Base-by-base conservation (phyloP, 2,888 invertebrate species). In the Noctuana brunneofusca region DNA sequence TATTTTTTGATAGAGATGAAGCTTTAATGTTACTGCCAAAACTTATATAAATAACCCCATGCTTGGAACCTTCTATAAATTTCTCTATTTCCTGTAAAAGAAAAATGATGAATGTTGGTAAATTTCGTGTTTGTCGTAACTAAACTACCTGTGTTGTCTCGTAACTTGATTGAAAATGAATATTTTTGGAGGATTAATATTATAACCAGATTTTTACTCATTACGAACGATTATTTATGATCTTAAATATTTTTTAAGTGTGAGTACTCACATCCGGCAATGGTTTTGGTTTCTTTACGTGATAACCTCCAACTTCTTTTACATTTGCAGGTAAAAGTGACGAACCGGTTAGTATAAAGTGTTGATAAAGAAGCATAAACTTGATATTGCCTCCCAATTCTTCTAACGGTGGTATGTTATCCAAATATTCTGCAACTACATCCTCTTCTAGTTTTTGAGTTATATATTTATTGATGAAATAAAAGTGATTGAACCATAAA, bases 11-110 rank as follows among this genome's bases (percentile, higher is more conserved):
- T 68, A 95, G 92, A 0, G 93, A 92, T 1, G 93, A 89, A 0
- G 93, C 87, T 72, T 92, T 94, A 63, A 96, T 85, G 93, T 95
- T 93, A 0, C 96, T 96, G 6, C 96, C 96, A 80, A 96, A 93
- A 76, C 94, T 96, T 68, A 96, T 94, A 74, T 93, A 94, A 66
- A 96, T 90, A 2, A 95, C 94, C 0, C 95, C 95, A 46, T 94
- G 86, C 12, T 87, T 74, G 0, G 95, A 93, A 53, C 92, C 92
- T 66, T 93, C 93, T 32, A 96, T 90, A 75, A 94, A 95, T 58
- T 89, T 84, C 59, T 92, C 86, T 5, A 96, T 75, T 20, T 94
- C 88, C 91, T 93, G 75, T 14, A 86, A 83, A 64, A 27, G 55
- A 50, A 54, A 64, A 48, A 48, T 32, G 9, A 32, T 8, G 32